phyloP scores from a whole-genome alignment of 92 coral and sea anemone genomes.

The Parazoanthus darwini region DNA sequence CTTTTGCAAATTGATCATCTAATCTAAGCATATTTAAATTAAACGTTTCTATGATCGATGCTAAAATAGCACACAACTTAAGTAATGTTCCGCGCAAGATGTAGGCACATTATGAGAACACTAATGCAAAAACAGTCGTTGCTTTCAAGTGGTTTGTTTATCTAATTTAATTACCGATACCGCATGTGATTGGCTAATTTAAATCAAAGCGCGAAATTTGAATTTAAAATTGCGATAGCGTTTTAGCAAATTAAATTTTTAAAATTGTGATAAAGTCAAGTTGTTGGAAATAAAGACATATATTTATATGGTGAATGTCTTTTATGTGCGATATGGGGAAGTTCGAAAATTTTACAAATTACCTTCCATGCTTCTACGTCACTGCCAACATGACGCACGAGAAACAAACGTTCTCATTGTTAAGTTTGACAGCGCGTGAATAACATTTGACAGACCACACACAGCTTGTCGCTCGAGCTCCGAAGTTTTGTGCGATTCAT shows the following conservation, averaged over 20 bases:
- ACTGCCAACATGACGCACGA: not conserved
- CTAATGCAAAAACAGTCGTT: not conserved
- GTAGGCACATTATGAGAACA: not conserved
- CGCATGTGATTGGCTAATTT: not conserved
- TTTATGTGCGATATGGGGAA: not conserved
- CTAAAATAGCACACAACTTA: conserved; percentile 11
- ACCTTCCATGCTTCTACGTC: not conserved
- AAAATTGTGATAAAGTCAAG: not conserved
- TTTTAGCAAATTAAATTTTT: not conserved
- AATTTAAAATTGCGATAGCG: not conserved
- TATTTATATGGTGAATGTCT: not conserved
- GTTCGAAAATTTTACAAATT: not conserved
- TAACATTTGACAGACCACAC: no score
- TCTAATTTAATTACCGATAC: not conserved
- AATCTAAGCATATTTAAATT: not conserved
- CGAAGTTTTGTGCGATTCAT: no score
- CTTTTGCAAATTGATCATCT: conserved; percentile 3
- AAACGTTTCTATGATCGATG: conserved; percentile 7
- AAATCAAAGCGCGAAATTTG: not conserved
- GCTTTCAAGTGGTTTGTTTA: not conserved
- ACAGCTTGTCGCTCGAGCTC: no score
- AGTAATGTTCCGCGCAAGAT: not conserved
- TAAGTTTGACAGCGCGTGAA: no score
- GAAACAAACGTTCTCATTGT: not conserved
- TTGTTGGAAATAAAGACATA: not conserved